Conservation (phyloP, 23 tunicate genomes). For the Clavelina lepadiformis region DNA sequence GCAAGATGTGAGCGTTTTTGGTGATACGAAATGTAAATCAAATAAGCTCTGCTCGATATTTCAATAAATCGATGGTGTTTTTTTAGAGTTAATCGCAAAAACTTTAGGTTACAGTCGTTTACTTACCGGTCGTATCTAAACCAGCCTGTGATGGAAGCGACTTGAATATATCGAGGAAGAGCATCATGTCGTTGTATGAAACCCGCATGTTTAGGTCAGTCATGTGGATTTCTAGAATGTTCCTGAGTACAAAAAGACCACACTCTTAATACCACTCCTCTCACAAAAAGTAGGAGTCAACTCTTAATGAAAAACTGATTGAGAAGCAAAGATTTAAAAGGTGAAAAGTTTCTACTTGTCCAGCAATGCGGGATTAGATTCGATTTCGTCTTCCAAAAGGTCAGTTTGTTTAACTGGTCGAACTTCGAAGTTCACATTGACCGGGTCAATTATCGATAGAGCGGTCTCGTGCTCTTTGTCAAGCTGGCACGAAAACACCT, state of each 20-base stretch:
- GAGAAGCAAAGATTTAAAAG: not conserved
- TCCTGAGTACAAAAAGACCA: slow-evolving; percentile 22
- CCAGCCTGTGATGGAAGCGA: slow-evolving; percentile 35
- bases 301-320: not conserved
- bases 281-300: too few relatives aligned
- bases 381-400: slow-evolving; percentile 21
- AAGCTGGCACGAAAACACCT: slow-evolving; percentile 95
- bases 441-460: slow-evolving; percentile 94
- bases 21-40: not conserved
- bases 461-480: slow-evolving; percentile 79
- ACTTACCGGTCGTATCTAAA: not conserved
- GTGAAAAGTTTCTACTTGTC: slow-evolving; percentile 37
- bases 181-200: slow-evolving; percentile 96
- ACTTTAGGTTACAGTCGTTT: not conserved
- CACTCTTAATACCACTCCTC: not conserved
- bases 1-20: too few relatives aligned
- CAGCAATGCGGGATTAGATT: slow-evolving; percentile 14
- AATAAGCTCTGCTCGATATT: too few relatives aligned
- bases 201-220: slow-evolving; percentile 80
- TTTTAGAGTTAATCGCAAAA: too few relatives aligned
- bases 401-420: slow-evolving; percentile 52
- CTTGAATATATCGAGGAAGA: slow-evolving; percentile 66
- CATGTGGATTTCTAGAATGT: slow-evolving; percentile 60
- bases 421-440: slow-evolving; percentile 72
- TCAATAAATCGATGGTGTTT: too few relatives aligned